A percentile compares a stretch with the other conserved stretches of the same genome.
Conservation (phyloP, 53 echinoderm and acorn worm genomes). For the Luidia sarsii region DNA sequence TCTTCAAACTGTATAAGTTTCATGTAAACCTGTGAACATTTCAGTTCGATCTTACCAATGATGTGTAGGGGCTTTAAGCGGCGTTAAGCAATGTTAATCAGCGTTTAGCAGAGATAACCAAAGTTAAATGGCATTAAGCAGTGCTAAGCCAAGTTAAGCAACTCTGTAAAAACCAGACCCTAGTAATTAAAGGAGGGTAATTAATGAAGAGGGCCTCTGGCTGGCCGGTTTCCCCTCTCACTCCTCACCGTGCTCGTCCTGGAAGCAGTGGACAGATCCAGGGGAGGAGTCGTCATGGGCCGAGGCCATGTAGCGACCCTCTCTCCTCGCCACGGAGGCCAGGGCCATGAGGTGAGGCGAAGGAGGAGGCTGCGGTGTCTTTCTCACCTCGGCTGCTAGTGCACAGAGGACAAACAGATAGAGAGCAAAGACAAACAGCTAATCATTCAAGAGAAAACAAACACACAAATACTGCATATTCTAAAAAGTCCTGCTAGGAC, state of each 20-base stretch:
- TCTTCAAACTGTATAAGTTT: too few species aligned
- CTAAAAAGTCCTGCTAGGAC: too few species aligned
- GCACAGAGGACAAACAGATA: too few species aligned
- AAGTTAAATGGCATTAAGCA: not conserved
- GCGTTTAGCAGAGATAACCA: not conserved
- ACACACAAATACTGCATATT: too few species aligned
- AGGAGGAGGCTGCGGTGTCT: constrained; percentile 51
- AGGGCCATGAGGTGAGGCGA: constrained; percentile 62
- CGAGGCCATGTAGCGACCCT: constrained; percentile 84
- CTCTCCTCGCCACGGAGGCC: constrained; percentile 57
- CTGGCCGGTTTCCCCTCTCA: not conserved
- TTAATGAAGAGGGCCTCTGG: not conserved
- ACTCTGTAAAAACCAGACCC: not conserved
- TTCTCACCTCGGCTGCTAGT: constrained; percentile 52
- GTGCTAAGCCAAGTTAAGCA: not conserved
- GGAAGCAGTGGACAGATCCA: constrained; percentile 90
- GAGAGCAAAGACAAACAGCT: too few species aligned
- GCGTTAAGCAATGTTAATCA: not conserved
- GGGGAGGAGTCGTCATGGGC: constrained; percentile 92
- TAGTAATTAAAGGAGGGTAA: not conserved
- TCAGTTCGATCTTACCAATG: too few species aligned
- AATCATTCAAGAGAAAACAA: too few species aligned
- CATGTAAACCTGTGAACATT: too few species aligned
- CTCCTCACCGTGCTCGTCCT: constrained; percentile 90
- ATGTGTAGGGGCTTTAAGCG: too few species aligned